Evolutionary conservation across 1,140 invertebrate species (phyloP), one percentile per base, ranked within the genome.

Genomic region (Andricus grossulariae): DNA sequence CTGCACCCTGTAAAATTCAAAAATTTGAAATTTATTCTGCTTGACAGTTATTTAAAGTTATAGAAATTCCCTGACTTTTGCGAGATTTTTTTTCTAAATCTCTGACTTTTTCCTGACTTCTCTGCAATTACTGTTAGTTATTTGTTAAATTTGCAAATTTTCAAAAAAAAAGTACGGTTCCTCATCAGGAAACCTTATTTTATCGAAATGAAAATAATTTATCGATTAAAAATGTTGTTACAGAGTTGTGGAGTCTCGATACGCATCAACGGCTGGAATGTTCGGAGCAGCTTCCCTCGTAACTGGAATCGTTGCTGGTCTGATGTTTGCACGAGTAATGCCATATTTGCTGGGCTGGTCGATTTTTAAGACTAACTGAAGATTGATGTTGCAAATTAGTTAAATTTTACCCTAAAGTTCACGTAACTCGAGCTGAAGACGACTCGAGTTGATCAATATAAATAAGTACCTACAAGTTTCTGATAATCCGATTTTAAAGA

Each of bases 211-310:
- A 25, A 1, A 15, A 12, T 50, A 45, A n/a, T 45, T 8, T 49
- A 72, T 10, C n/a, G 6, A 10, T 18, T 6, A 45, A 51, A 71
- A 39, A 32, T 79, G 74, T 16, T 60, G 57, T 93, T 93, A 39
- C 91, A 98, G 97, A 80, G 94, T 93, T 52, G 98, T 99, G 12
- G 95, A 97, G 55, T 93, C 95, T 0, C 94, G 97, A 82, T 93
- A 98, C 88, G 96, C 97, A 21, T 92, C 95, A 0, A 96, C 95
- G 11, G 98, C 98, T 3, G 98, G 98, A 50, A 99, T 99, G 98
- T 97, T 98, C 89, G 98, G 95, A 45, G 97, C 96, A 2, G 97
- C 98, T 18, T 95, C 95, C 83, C 92, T 99, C 1, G 95, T 99
- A 1, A 95, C 97, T 2, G 98, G 98, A 32, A 97, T 99, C 16